A percentile compares a stretch with the other conserved stretches of the same genome.
phyloP scores from a whole-genome alignment of 2,888 invertebrate species.

The Zygaena filipendulae region DNA sequence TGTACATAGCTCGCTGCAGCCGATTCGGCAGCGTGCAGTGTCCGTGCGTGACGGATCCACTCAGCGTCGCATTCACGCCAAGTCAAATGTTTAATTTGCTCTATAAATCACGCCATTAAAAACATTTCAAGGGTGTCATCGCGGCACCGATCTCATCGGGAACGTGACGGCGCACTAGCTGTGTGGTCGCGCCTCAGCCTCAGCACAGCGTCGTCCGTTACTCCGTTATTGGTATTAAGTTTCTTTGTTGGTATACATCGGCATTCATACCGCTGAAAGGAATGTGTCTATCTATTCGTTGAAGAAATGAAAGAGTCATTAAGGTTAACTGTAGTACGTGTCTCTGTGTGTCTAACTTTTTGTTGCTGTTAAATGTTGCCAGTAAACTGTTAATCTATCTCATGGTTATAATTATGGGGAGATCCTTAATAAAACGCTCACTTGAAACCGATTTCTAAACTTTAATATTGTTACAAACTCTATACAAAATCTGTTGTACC shows the following conservation, averaged over 20 bases:
- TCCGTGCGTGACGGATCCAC: conserved; percentile 66
- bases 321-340: too few relatives aligned
- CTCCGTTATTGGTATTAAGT: conserved; percentile 31
- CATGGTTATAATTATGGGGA: too few relatives aligned
- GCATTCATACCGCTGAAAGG: conserved; percentile 3
- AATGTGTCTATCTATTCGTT: too few relatives aligned
- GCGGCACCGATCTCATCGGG: conserved; percentile 57
- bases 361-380: too few relatives aligned
- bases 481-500: too few relatives aligned
- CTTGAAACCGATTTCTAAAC: too few relatives aligned
- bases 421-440: too few relatives aligned
- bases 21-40: conserved; percentile 25
- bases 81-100: conserved; percentile 70
- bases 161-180: conserved; percentile 51
- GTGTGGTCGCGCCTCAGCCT: conserved; percentile 38
- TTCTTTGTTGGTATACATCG: conserved; percentile 31
- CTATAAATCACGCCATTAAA: conserved; percentile 67
- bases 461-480: too few relatives aligned
- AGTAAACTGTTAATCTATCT: too few relatives aligned
- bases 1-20: too few relatives aligned
- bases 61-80: conserved; percentile 64
- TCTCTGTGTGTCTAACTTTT: too few relatives aligned
- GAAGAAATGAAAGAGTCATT: too few relatives aligned
- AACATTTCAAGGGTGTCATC: conserved; percentile 68
- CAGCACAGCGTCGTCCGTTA: conserved; percentile 8